Percentiles rank a stretch among this genome's conserved stretches.
Evolutionary conservation across 64 coral and sea anemone genomes (phyloP).

Genomic region (Montipora foliosa): DNA sequence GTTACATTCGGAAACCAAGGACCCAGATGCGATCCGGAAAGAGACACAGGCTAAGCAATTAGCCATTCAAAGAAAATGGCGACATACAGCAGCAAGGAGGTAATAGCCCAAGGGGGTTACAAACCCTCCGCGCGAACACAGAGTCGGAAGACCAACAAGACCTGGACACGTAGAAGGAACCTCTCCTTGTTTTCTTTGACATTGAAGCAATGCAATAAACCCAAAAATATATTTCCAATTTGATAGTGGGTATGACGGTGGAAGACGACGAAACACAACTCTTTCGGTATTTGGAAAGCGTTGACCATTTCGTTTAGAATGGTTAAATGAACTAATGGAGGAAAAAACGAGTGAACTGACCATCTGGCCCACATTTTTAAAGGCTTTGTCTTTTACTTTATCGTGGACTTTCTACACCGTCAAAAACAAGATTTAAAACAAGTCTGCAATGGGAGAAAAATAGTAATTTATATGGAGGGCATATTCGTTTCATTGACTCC

Average conservation of each 20-base stretch:
- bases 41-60: neutral
- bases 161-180: neutral
- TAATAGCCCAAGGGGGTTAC: neutral
- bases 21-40: neutral
- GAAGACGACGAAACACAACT: no score
- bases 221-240: conserved; percentile 21
- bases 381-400: no score
- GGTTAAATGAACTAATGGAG: neutral
- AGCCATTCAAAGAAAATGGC: neutral
- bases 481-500: no score
- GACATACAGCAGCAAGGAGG: neutral
- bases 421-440: neutral
- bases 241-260: no score
- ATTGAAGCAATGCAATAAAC: conserved; percentile 44
- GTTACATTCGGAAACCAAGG: conserved; percentile 17
- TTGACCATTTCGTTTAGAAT: conserved; percentile 14
- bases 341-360: neutral
- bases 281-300: neutral
- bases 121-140: neutral
- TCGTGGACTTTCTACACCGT: no score
- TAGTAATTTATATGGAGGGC: neutral
- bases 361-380: no score
- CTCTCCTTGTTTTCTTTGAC: conserved; percentile 43
- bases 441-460: conserved; percentile 14
- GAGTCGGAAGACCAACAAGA: neutral